Base-by-base conservation (phyloP, 1,140 invertebrate species). In the Yoshiicerus persimilis region DNA sequence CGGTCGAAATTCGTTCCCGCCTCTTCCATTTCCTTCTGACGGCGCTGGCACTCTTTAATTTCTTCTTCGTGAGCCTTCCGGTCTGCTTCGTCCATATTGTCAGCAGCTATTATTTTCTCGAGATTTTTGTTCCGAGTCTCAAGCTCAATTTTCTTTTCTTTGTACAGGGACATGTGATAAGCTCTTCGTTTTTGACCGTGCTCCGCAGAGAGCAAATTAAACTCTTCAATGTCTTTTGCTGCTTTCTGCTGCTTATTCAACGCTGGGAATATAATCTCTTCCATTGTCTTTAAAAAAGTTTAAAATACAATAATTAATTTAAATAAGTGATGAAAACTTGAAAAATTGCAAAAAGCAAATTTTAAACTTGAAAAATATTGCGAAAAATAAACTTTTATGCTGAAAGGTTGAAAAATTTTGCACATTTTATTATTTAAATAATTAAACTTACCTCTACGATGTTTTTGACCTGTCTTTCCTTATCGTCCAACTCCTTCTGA, bases 401-500 rank as follows among this genome's bases (percentile, higher is more conserved):
- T n/a, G n/a, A n/a, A n/a, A n/a, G n/a, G n/a, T n/a, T n/a, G n/a
- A n/a, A n/a, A n/a, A n/a, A n/a, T n/a, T n/a, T n/a, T n/a, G n/a
- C n/a, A n/a, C n/a, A n/a, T n/a, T n/a, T n/a, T n/a, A n/a, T n/a
- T n/a, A n/a, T 25, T 27, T n/a, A 6, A 0, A 38, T 80, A 13
- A 32, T 36, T 1, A 34, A 38, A 92, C 94, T 92, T 94, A 98
- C 96, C 91, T 94, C 93, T 92, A 97, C 95, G 30, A 99, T 96
- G 93, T 98, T 96, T 47, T 95, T 93, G 0, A 99, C 93, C 93
- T 98, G 98, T 4, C 94, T 95, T 93, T 99, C 97, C 93, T 99
- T 99, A 91, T 98, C 98, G 89, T 97, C 96, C 88, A 99, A 98
- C 0, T 96, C 96, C 92, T 96, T 97, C 88, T 97, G 94, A 0